Conservation (phyloP, 2,113 vertebrate species). For the Cygnus atratus region DNA sequence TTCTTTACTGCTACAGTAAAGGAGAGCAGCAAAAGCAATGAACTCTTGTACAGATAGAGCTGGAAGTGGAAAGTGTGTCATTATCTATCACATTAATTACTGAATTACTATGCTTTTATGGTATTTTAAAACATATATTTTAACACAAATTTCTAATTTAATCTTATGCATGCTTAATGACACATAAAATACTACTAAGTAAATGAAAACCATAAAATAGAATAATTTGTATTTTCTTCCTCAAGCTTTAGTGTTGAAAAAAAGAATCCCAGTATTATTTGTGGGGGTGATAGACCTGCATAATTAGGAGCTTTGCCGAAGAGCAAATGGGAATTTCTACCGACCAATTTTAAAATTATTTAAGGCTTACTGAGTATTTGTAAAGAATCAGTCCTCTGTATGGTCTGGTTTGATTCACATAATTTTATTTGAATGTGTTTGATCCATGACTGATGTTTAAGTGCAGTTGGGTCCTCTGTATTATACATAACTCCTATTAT, state of each 20-base stretch:
- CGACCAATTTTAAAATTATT: background rate
- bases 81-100: constrained; percentile 58
- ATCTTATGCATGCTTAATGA: constrained; percentile 53
- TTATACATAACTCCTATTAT: background rate
- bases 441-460: background rate
- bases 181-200: constrained; percentile 22
- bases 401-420: background rate
- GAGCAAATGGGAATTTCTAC: background rate
- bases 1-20: background rate
- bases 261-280: constrained; percentile 12
- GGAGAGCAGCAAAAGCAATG: background rate
- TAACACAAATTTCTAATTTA: constrained; percentile 9
- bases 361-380: background rate
- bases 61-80: constrained; percentile 33
- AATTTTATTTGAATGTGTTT: background rate
- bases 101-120: constrained; percentile 20
- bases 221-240: constrained; percentile 25
- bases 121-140: constrained; percentile 46
- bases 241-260: background rate
- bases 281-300: background rate
- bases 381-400: background rate
- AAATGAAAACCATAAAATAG: constrained; percentile 30
- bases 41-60: background rate
- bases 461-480: background rate
- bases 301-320: constrained; percentile 14